These are phyloP conservation scores for Hartigia nigra DNA, from an alignment of 2,888 invertebrate species.

Conservation along the genomic window DNA sequence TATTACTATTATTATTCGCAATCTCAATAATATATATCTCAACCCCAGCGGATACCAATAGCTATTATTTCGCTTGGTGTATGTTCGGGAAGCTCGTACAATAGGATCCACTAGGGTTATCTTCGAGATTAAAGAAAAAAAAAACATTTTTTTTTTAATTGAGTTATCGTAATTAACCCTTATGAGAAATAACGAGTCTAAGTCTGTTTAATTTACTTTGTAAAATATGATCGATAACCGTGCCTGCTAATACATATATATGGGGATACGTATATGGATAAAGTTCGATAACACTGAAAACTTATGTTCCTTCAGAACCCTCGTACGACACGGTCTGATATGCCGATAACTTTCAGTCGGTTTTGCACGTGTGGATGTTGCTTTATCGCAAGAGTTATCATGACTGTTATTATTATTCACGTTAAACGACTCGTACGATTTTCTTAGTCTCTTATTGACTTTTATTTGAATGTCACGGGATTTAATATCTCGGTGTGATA, in stretches of 20 bases:
- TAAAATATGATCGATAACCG: background rate
- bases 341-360: background rate
- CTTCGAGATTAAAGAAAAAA: no score
- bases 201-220: background rate
- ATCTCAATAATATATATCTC: background rate
- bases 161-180: background rate
- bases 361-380: background rate
- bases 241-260: background rate
- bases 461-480: background rate
- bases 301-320: no score
- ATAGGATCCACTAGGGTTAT: background rate
- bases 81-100: background rate
- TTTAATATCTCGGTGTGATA: no score
- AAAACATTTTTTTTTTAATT: background rate
- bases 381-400: background rate
- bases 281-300: background rate
- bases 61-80: background rate
- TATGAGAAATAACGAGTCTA: background rate
- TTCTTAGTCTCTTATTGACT: background rate
- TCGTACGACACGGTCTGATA: no score
- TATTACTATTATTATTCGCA: background rate
- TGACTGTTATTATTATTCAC: background rate
- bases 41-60: background rate
- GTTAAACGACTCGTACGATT: background rate
- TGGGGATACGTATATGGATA: background rate